Evolutionary conservation across 2,888 invertebrate species (phyloP).

Genomic region (Lepetodrilus schrolli): DNA sequence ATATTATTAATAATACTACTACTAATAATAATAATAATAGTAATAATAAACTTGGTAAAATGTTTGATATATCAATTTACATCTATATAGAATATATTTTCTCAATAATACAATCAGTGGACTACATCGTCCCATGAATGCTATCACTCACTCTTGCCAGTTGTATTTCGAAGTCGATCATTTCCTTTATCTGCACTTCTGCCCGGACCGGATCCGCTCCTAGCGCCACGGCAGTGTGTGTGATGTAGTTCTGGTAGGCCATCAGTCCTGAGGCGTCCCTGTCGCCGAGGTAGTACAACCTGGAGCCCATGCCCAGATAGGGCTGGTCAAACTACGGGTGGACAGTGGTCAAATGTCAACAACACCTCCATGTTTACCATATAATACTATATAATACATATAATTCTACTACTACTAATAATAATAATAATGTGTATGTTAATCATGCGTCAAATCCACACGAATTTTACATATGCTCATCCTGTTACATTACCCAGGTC

Average conservation of each 20-base stretch:
- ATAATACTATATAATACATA: too few species aligned
- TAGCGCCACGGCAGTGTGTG: conserved; percentile 83
- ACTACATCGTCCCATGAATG: too few species aligned
- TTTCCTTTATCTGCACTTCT: conserved; percentile 81
- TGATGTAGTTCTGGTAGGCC: conserved; percentile 88
- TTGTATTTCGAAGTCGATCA: conserved; percentile 85
- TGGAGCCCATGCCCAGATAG: conserved; percentile 84
- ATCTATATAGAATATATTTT: not conserved
- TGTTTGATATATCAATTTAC: not conserved
- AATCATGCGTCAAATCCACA: too few species aligned
- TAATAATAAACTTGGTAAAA: not conserved
- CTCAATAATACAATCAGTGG: not conserved
- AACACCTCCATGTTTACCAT: too few species aligned
- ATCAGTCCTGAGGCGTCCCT: conserved; percentile 81
- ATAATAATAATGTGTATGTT: too few species aligned
- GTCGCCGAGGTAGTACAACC: conserved; percentile 86
- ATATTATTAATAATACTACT: not conserved
- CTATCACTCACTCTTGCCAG: conserved; percentile 84
- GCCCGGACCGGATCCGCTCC: conserved; percentile 84
- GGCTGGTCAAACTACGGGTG: conserved; percentile 88
- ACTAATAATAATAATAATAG: conserved; percentile 8
- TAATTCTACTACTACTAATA: too few species aligned
- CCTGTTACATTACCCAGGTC: too few species aligned
- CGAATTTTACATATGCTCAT: too few species aligned
- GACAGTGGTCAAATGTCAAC: not conserved